These are phyloP conservation scores for Seriola dumerili DNA, from an alignment of 2,113 vertebrate species.

Conservation along the genomic window DNA sequence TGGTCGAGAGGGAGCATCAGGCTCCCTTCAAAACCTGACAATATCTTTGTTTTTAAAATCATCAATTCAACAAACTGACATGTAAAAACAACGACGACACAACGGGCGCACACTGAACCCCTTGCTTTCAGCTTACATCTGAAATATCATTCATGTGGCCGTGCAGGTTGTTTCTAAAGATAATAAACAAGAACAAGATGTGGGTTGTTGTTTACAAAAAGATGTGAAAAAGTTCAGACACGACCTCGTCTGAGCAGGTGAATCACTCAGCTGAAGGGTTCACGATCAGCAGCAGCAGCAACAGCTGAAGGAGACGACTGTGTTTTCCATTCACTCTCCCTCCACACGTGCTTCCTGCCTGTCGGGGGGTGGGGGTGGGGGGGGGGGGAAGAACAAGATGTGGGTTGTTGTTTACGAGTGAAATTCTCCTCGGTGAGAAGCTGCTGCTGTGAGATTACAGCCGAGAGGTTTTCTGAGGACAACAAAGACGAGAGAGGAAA, in stretches of 20 bases:
- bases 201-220: neutral
- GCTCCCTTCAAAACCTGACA: too few species aligned
- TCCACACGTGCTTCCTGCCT: neutral
- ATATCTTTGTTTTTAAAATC: too few species aligned
- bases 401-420: too few species aligned
- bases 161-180: too few species aligned
- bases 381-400: neutral
- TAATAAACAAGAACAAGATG: too few species aligned
- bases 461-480: constrained; percentile 14
- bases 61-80: too few species aligned
- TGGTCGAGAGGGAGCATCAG: too few species aligned
- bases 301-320: neutral
- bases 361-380: neutral
- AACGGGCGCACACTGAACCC: too few species aligned
- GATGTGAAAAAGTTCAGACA: neutral
- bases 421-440: constrained; percentile 5
- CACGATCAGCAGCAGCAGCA: neutral
- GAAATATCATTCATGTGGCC: too few species aligned
- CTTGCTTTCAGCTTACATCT: too few species aligned
- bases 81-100: too few species aligned
- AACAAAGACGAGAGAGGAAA: neutral
- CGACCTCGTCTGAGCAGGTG: too few species aligned
- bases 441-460: constrained; percentile 36
- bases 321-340: neutral
- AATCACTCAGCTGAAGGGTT: neutral